phyloP scores from a whole-genome alignment of 2,113 vertebrate species.

The Cheilinus undulatus region DNA sequence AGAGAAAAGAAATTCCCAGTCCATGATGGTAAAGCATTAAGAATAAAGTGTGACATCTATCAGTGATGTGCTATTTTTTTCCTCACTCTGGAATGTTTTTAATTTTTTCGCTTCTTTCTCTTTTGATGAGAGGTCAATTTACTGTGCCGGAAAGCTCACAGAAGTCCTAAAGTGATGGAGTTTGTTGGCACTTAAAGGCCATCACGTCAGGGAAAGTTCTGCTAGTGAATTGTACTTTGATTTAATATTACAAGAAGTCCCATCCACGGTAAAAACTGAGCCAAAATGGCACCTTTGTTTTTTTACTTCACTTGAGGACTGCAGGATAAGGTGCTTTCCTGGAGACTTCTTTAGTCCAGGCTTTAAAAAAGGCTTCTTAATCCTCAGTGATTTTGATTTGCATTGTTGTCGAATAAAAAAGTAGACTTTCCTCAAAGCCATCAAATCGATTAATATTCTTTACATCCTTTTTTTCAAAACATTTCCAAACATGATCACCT shows the following conservation, averaged over 20 bases:
- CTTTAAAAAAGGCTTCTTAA: constrained; percentile 73
- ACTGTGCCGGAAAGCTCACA: constrained; percentile 49
- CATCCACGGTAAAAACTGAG: constrained; percentile 48
- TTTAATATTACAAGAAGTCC: constrained; percentile 42
- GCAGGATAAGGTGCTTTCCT: constrained; percentile 71
- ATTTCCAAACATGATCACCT: constrained; percentile 49
- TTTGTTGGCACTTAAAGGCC: constrained; percentile 67
- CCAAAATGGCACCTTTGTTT: constrained; percentile 36
- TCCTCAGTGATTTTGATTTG: constrained; percentile 48
- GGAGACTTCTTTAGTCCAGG: constrained; percentile 50
- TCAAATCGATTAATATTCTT: constrained; percentile 40
- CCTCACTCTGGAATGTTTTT: constrained; percentile 65
- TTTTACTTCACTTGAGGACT: constrained; percentile 25
- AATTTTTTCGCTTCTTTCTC: constrained; percentile 14
- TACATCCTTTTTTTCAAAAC: constrained; percentile 8
- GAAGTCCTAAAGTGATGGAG: constrained; percentile 58
- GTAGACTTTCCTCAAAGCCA: constrained; percentile 48
- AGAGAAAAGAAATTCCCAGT: constrained; percentile 51
- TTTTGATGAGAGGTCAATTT: constrained; percentile 36
- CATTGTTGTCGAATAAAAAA: constrained; percentile 43
- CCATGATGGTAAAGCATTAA: constrained; percentile 50
- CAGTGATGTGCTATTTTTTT: constrained; percentile 43
- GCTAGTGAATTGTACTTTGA: constrained; percentile 50
- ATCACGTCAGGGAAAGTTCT: constrained; percentile 52
- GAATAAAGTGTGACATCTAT: constrained; percentile 50